Conservation (phyloP, 1,140 invertebrate genomes). For the Acyrthosiphon pisum region DNA sequence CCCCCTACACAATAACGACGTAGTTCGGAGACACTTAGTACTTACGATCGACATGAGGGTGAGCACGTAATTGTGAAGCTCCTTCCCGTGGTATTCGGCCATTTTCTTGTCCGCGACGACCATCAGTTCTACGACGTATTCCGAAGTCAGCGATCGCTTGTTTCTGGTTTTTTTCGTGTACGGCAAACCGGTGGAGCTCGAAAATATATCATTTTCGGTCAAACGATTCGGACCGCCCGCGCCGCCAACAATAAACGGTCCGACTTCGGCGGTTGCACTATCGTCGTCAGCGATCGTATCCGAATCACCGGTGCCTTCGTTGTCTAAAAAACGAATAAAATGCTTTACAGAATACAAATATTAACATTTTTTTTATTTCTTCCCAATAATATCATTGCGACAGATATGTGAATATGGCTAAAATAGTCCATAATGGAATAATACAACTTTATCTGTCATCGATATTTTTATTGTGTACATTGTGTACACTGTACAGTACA, state of each 20-base stretch:
- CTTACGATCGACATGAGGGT: conserved; percentile 82
- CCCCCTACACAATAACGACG: too few relatives aligned
- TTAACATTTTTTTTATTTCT: background rate
- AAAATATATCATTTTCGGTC: conserved; percentile 2
- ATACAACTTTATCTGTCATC: background rate
- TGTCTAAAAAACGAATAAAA: background rate
- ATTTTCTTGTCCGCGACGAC: conserved; percentile 82
- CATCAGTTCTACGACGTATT: conserved; percentile 80
- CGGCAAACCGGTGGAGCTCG: background rate
- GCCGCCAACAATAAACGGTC: background rate
- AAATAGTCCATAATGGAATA: background rate
- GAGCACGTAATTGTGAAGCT: conserved; percentile 75
- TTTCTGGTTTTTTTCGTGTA: conserved; percentile 28
- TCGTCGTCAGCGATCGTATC: conserved; percentile 25
- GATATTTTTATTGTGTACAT: background rate
- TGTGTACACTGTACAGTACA: too few relatives aligned
- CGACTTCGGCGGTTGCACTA: background rate
- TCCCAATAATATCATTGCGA: background rate
- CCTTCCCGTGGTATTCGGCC: conserved; percentile 73
- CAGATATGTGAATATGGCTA: background rate
- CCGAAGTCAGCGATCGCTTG: conserved; percentile 65
- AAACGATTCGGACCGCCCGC: background rate
- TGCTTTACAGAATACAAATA: background rate
- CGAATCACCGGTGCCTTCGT: conserved; percentile 28
- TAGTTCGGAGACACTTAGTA: conserved; percentile 51